These are phyloP conservation scores for Anoncus sp. DNA, from an alignment of 2,888 invertebrate species.

Conservation along the genomic window DNA sequence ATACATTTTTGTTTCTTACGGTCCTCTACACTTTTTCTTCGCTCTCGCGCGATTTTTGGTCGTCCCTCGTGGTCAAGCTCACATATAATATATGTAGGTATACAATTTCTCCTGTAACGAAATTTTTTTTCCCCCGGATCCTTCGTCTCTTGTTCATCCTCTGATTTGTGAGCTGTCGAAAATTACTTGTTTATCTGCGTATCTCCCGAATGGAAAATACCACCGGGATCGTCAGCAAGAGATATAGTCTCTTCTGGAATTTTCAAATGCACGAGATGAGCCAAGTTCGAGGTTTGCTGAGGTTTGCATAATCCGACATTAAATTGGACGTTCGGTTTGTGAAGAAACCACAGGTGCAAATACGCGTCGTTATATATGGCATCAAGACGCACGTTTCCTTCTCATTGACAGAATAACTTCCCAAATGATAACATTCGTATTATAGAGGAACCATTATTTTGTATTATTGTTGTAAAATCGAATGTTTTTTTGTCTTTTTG, in stretches of 20 bases:
- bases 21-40: constrained; percentile 10
- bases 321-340: constrained; percentile 4
- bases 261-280: constrained; percentile 19
- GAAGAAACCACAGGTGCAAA: neutral
- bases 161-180: constrained; percentile 57
- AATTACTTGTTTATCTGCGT: constrained; percentile 48
- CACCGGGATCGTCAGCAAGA: constrained; percentile 28
- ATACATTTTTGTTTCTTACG: constrained; percentile 65
- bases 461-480: neutral
- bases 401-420: neutral
- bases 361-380: neutral
- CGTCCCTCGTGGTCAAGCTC: constrained; percentile 4
- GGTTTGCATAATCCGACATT: constrained; percentile 27
- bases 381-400: neutral
- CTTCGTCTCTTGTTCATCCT: constrained; percentile 22
- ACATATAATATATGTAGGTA: neutral
- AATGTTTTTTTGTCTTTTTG: neutral
- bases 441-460: neutral
- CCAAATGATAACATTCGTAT: neutral
- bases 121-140: constrained; percentile 17
- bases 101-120: neutral
- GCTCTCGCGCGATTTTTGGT: constrained; percentile 37
- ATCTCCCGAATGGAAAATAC: constrained; percentile 39
- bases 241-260: constrained; percentile 8
- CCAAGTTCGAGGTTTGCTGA: constrained; percentile 23